phyloP scores from a whole-genome alignment of 1,140 invertebrate genomes.

The Dreissena polymorpha region DNA sequence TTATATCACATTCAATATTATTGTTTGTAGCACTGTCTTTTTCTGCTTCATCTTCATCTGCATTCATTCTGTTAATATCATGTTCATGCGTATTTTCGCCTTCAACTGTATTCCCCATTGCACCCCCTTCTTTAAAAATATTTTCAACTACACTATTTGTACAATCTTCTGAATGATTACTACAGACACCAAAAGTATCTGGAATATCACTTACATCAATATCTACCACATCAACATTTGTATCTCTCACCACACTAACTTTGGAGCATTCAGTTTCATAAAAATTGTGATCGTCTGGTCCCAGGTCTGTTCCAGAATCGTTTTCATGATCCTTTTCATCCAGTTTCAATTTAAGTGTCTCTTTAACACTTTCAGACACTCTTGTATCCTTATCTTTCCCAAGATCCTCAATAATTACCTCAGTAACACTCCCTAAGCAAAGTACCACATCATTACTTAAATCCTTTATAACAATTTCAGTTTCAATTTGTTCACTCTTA shows the following conservation, averaged over 20 bases:
- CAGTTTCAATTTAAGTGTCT: not conserved
- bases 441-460: not conserved
- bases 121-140: too few relatives aligned
- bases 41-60: not conserved
- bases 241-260: not conserved
- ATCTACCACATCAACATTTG: not conserved
- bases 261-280: not conserved
- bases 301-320: constrained; percentile 1
- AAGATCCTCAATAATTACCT: not conserved
- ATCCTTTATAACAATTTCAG: constrained; percentile 7
- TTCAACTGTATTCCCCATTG: too few relatives aligned
- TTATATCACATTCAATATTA: not conserved
- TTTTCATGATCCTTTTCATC: constrained; percentile 1
- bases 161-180: not conserved
- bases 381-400: not conserved
- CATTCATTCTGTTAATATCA: too few relatives aligned
- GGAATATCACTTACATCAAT: not conserved
- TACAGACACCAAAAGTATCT: too few relatives aligned
- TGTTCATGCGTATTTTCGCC: too few relatives aligned
- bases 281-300: not conserved
- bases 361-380: constrained; percentile 4
- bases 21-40: not conserved
- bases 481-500: not conserved
- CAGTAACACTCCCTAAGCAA: not conserved
- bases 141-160: not conserved